Evolutionary conservation across 2,113 vertebrate species (phyloP).

Genomic region (Caracal caracal): DNA sequence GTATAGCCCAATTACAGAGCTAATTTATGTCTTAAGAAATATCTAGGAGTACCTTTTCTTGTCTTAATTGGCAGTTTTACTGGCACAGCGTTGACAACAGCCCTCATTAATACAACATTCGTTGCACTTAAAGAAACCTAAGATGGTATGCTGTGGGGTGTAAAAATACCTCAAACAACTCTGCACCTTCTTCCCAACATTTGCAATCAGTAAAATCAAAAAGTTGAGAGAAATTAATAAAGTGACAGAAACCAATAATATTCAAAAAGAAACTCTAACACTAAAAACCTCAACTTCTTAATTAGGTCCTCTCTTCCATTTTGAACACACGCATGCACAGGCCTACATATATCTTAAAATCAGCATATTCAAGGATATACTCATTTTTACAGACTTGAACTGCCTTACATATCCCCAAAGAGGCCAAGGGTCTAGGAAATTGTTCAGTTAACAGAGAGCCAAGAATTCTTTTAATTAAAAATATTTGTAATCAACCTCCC

Average conservation of each 20-base stretch:
- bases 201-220: conserved; percentile 79
- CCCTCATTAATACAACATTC: conserved; percentile 75
- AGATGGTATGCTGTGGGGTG: conserved; percentile 37
- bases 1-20: background rate
- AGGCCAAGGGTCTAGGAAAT: conserved; percentile 76
- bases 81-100: conserved; percentile 66
- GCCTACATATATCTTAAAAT: conserved; percentile 69
- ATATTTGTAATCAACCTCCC: conserved; percentile 76
- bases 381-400: conserved; percentile 76
- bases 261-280: conserved; percentile 76
- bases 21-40: conserved; percentile 59
- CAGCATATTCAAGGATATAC: conserved; percentile 74
- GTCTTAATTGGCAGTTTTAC: conserved; percentile 66
- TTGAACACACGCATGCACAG: background rate
- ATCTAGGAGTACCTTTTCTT: conserved; percentile 52
- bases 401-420: conserved; percentile 70
- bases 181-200: conserved; percentile 69
- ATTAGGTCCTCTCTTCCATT: conserved; percentile 78
- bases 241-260: conserved; percentile 76
- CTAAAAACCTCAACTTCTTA: conserved; percentile 79
- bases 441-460: conserved; percentile 79
- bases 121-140: conserved; percentile 52
- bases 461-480: conserved; percentile 82
- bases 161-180: conserved; percentile 63
- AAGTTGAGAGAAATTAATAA: conserved; percentile 81